phyloP scores from a whole-genome alignment of 2,797 vertebrate genomes.

The Rhinichthys osculus region DNA sequence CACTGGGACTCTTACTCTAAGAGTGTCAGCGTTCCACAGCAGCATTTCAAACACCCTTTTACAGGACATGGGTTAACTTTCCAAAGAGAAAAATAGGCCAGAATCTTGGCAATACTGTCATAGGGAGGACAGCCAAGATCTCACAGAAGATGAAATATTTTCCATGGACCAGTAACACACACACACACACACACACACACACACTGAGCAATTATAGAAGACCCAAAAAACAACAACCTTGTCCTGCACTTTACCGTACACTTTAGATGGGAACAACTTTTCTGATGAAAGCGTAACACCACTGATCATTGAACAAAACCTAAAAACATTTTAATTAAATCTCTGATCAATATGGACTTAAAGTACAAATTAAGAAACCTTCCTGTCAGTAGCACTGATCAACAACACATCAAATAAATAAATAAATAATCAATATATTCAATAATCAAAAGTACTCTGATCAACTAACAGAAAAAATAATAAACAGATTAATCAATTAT shows the following conservation, averaged over 20 bases:
- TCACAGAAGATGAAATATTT: slow-evolving; percentile 59
- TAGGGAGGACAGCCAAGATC: slow-evolving; percentile 55
- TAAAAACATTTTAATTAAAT: too few relatives aligned
- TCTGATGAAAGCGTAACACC: too few relatives aligned
- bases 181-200: neutral
- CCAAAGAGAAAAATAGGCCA: slow-evolving; percentile 54
- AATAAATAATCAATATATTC: neutral
- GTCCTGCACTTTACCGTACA: neutral
- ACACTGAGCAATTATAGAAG: neutral
- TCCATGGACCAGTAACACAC: slow-evolving; percentile 50
- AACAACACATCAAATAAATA: neutral
- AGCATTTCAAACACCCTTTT: slow-evolving; percentile 45
- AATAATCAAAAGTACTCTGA: neutral
- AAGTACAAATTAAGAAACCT: neutral
- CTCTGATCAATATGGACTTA: too few relatives aligned
- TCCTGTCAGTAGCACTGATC: neutral
- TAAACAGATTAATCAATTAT: neutral
- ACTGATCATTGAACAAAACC: too few relatives aligned
- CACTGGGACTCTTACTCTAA: neutral
- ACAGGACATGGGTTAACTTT: slow-evolving; percentile 42
- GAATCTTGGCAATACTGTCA: slow-evolving; percentile 57
- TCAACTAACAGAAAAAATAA: neutral
- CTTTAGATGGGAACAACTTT: too few relatives aligned
- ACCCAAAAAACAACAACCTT: neutral
- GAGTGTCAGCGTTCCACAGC: slow-evolving; percentile 34